A percentile compares a stretch with the other conserved stretches of the same genome.
phyloP scores from a whole-genome alignment of 2,888 invertebrate species.

The Tolmerus cingulatus region DNA sequence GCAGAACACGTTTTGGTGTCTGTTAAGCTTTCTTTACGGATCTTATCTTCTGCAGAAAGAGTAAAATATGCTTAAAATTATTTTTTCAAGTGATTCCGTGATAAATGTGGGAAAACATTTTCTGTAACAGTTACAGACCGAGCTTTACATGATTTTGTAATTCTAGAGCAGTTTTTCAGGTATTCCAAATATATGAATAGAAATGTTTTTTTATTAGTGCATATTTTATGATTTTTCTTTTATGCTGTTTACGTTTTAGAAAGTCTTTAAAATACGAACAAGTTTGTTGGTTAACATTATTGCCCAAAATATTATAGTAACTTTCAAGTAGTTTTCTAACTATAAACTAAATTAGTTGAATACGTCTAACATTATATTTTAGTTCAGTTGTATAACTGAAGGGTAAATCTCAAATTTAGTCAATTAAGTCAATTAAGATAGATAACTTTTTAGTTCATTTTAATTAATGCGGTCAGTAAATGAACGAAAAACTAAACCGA shows the following conservation, averaged over 20 bases:
- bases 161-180: not conserved
- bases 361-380: no score
- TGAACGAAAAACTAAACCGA: no score
- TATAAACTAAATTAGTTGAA: no score
- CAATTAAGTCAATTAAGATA: no score
- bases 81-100: not conserved
- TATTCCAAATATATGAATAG: not conserved
- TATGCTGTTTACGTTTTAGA: not conserved
- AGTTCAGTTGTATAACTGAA: no score
- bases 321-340: no score
- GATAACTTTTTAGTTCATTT: no score
- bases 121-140: not conserved
- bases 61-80: not conserved
- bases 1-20: not conserved
- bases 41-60: not conserved
- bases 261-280: not conserved
- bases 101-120: not conserved
- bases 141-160: not conserved
- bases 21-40: not conserved
- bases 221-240: not conserved
- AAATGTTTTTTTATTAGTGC: not conserved
- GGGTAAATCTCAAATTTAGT: no score
- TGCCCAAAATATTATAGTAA: no score
- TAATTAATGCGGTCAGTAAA: no score
- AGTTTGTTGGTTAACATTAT: no score